Percentiles rank a stretch among this genome's conserved stretches.
Conservation (phyloP, 2,888 invertebrate species). For the Pharmacophagus antenor region DNA sequence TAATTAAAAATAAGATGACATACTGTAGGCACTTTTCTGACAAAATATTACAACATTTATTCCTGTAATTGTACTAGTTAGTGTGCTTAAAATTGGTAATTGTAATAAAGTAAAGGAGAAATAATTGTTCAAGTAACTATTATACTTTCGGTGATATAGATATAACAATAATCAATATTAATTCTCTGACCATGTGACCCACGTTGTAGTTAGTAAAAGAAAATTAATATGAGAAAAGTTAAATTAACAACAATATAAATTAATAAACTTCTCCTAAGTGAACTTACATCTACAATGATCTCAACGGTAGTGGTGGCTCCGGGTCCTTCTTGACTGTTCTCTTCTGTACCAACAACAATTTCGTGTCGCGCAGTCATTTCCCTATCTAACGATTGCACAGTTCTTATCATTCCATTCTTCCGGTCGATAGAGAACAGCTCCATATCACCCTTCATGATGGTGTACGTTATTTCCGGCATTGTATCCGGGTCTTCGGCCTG, state of each 20-base stretch:
- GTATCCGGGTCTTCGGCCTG: constrained; percentile 93
- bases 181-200: too few species aligned
- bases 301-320: constrained; percentile 88
- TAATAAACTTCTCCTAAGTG: background rate
- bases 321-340: constrained; percentile 85
- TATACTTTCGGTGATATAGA: too few species aligned
- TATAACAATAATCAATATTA: too few species aligned
- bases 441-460: constrained; percentile 89
- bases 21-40: too few species aligned
- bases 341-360: constrained; percentile 89
- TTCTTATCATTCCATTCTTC: constrained; percentile 88
- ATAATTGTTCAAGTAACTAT: too few species aligned
- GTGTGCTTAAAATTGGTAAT: too few species aligned
- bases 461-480: constrained; percentile 89
- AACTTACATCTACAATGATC: constrained; percentile 84
- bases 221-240: background rate
- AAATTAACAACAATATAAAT: background rate
- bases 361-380: constrained; percentile 88
- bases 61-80: too few species aligned
- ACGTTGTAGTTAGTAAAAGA: too few species aligned
- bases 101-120: too few species aligned
- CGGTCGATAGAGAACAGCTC: constrained; percentile 92
- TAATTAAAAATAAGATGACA: too few species aligned
- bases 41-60: too few species aligned
- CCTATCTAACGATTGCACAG: constrained; percentile 87